Evolutionary conservation across 1,140 invertebrate genomes (phyloP).

Genomic region (Bombus superbus): DNA sequence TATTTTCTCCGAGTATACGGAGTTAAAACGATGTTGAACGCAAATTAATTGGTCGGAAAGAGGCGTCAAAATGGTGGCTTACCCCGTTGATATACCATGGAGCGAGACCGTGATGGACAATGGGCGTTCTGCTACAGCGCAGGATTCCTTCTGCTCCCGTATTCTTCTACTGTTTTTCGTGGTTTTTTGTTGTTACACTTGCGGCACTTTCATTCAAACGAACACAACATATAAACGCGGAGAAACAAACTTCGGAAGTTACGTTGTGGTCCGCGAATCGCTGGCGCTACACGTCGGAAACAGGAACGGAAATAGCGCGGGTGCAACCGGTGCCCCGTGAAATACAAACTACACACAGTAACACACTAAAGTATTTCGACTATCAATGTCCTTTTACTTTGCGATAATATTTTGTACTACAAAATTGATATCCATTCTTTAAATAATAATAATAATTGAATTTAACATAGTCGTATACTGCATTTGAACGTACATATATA

Average conservation of each 20-base stretch:
- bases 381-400: background rate
- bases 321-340: background rate
- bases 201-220: slow-evolving; percentile 18
- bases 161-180: slow-evolving; percentile 16
- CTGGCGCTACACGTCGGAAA: background rate
- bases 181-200: background rate
- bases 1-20: background rate
- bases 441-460: background rate
- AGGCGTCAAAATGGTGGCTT: slow-evolving; percentile 19
- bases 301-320: background rate
- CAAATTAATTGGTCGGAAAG: slow-evolving; percentile 39
- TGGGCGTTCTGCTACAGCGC: background rate
- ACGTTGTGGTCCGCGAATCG: background rate
- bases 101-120: slow-evolving; percentile 13
- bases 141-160: slow-evolving; percentile 5
- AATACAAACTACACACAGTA: too few species aligned
- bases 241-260: background rate
- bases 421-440: background rate
- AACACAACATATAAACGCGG: slow-evolving; percentile 1
- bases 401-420: background rate
- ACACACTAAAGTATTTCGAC: too few species aligned
- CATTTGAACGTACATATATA: background rate
- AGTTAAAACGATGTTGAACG: background rate
- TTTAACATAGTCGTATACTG: too few species aligned
- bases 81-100: slow-evolving; percentile 10